Conservation (phyloP, 2,888 invertebrate species). For the Antheraea assamensis region DNA sequence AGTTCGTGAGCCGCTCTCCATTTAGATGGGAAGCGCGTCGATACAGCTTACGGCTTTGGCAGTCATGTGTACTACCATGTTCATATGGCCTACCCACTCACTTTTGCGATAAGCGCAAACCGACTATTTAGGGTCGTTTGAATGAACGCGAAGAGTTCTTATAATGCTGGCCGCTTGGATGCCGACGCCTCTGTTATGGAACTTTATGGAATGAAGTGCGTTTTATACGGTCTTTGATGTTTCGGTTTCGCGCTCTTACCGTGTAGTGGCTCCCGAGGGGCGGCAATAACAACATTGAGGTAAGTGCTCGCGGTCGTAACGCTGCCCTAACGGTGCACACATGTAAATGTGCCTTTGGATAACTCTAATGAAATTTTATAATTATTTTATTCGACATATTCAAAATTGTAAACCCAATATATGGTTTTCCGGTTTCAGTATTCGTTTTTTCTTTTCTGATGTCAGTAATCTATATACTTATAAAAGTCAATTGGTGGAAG, state of each 20-base stretch:
- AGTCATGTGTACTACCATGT: slow-evolving; percentile 58
- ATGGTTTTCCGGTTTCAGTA: background rate
- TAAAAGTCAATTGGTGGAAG: background rate
- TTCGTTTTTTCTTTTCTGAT: background rate
- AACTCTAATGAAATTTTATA: slow-evolving; percentile 35
- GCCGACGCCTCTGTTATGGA: slow-evolving; percentile 67
- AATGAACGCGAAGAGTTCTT: slow-evolving; percentile 54
- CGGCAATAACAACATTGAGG: slow-evolving; percentile 65
- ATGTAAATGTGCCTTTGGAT: slow-evolving; percentile 49
- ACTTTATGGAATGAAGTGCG: slow-evolving; percentile 76
- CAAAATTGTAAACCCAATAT: background rate
- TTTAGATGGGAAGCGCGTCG: slow-evolving; percentile 74
- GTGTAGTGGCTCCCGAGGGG: slow-evolving; percentile 68
- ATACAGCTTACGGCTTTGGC: slow-evolving; percentile 64
- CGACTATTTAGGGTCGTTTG: slow-evolving; percentile 34
- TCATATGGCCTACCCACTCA: slow-evolving; percentile 49
- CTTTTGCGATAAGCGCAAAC: slow-evolving; percentile 36
- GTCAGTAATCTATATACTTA: background rate
- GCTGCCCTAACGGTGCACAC: slow-evolving; percentile 49
- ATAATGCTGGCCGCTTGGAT: slow-evolving; percentile 55
- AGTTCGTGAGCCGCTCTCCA: slow-evolving; percentile 75
- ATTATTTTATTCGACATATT: slow-evolving; percentile 25
- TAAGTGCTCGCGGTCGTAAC: slow-evolving; percentile 62
- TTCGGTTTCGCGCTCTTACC: slow-evolving; percentile 69
- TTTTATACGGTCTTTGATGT: slow-evolving; percentile 77